A percentile compares a stretch with the other conserved stretches of the same genome.
Conservation (phyloP, 2,797 vertebrate genomes). For the Megalops cyprinoides region DNA sequence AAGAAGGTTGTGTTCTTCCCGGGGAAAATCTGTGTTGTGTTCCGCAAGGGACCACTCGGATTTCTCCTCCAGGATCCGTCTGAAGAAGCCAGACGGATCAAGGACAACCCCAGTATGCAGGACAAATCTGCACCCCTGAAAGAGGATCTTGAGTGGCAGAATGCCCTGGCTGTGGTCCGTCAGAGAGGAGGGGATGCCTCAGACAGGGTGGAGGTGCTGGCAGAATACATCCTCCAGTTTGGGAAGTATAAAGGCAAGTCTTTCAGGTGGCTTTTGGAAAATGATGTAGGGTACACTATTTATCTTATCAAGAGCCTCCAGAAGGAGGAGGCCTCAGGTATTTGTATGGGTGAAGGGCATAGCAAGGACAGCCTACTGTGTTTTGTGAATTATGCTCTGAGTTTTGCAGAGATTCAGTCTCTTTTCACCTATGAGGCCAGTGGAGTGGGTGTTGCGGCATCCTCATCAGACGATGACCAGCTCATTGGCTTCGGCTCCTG, state of each 20-base stretch:
- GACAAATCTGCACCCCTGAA: slow-evolving; percentile 15
- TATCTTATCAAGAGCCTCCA: too few species aligned
- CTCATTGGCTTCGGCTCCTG: too few species aligned
- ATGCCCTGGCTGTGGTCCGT: neutral
- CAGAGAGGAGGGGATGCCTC: slow-evolving; percentile 20
- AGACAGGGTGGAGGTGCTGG: slow-evolving; percentile 23
- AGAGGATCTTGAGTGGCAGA: neutral
- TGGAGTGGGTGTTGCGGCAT: too few species aligned
- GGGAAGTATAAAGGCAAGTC: slow-evolving; percentile 39
- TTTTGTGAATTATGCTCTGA: too few species aligned
- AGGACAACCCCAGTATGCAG: slow-evolving; percentile 11
- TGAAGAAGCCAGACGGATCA: slow-evolving; percentile 13
- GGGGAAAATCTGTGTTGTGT: slow-evolving; percentile 1
- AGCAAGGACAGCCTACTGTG: too few species aligned
- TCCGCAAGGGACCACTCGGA: slow-evolving; percentile 20
- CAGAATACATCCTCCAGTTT: slow-evolving; percentile 31
- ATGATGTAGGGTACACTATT: too few species aligned
- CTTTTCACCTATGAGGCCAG: too few species aligned
- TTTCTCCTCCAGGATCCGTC: slow-evolving; percentile 22
- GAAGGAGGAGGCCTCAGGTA: too few species aligned
- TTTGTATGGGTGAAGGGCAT: too few species aligned
- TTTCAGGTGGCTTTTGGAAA: slow-evolving; percentile 34
- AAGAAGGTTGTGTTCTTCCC: neutral
- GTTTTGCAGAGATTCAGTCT: too few species aligned
- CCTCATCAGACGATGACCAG: neutral